Percentiles rank a stretch among this genome's conserved stretches.
These are phyloP conservation scores for Sycobia sp. DNA, from an alignment of 1,140 invertebrate species.

Conservation along the genomic window DNA sequence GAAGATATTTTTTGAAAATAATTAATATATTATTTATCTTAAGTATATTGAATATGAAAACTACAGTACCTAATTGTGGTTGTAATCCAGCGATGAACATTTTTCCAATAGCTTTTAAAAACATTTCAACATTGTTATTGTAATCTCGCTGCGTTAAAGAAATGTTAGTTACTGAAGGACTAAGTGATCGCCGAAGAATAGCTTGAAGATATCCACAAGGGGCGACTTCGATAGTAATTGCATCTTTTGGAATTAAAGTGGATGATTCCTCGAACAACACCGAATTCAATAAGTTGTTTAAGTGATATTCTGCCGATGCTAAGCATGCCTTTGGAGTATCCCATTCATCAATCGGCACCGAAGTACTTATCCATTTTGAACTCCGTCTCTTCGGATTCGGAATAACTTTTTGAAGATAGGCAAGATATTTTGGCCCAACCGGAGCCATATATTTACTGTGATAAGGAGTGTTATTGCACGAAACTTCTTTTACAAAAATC, in stretches of 20 bases:
- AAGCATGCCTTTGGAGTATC: slow-evolving; percentile 67
- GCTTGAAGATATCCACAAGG: slow-evolving; percentile 79
- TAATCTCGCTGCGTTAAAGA: slow-evolving; percentile 79
- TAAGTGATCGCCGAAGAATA: slow-evolving; percentile 68
- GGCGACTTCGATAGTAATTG: slow-evolving; percentile 82
- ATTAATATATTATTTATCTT: no score
- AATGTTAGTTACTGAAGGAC: slow-evolving; percentile 69
- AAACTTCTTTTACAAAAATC: slow-evolving; percentile 77
- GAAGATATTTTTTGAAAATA: no score
- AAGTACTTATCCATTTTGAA: slow-evolving; percentile 85
- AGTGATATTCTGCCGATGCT: slow-evolving; percentile 90
- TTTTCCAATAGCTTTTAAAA: slow-evolving; percentile 76
- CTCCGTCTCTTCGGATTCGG: slow-evolving; percentile 74
- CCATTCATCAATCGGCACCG: slow-evolving; percentile 80
- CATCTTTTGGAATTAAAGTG: slow-evolving; percentile 76
- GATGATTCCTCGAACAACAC: slow-evolving; percentile 87
- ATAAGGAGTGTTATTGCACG: slow-evolving; percentile 73
- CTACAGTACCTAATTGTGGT: slow-evolving; percentile 59
- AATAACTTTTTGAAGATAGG: slow-evolving; percentile 74
- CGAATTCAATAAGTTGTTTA: slow-evolving; percentile 84
- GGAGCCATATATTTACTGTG: slow-evolving; percentile 73
- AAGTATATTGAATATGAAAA: not conserved
- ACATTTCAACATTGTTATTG: slow-evolving; percentile 72
- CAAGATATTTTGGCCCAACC: slow-evolving; percentile 71
- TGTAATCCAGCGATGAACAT: slow-evolving; percentile 71